Conservation (phyloP, 2,113 vertebrate species). For the Chaenocephalus aceratus region DNA sequence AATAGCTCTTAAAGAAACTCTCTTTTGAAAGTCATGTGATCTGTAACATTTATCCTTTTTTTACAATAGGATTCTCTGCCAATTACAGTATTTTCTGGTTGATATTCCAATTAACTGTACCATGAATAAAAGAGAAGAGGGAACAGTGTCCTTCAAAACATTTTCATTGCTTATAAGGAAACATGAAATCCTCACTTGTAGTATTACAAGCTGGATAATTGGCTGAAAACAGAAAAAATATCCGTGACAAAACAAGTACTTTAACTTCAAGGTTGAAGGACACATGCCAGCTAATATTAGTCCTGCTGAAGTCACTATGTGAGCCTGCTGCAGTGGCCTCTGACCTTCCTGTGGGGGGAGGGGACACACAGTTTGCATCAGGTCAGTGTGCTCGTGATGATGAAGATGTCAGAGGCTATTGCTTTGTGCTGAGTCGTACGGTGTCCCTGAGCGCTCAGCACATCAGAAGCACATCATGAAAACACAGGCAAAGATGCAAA, state of each 20-base stretch:
- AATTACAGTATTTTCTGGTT: neutral
- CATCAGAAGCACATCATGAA: no score
- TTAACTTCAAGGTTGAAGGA: neutral
- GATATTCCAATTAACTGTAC: neutral
- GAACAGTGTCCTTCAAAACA: neutral
- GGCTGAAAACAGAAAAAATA: no score
- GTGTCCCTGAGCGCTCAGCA: neutral
- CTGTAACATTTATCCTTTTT: neutral
- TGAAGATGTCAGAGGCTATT: neutral
- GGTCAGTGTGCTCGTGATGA: neutral
- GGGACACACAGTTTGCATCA: neutral
- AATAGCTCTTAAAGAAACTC: no score
- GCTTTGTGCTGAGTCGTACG: neutral
- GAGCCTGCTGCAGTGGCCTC: conserved; percentile 5
- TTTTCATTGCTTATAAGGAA: no score
- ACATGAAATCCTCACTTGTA: no score
- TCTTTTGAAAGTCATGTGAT: neutral
- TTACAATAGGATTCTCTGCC: neutral
- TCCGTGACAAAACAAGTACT: neutral
- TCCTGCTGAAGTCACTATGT: neutral
- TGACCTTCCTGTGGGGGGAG: neutral
- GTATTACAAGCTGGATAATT: neutral
- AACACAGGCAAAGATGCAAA: neutral
- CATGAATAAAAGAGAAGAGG: neutral
- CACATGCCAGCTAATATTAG: neutral